A percentile compares a stretch with the other conserved stretches of the same genome.
phyloP scores from a whole-genome alignment of 2,113 vertebrate genomes.

The Brachyistius frenatus region DNA sequence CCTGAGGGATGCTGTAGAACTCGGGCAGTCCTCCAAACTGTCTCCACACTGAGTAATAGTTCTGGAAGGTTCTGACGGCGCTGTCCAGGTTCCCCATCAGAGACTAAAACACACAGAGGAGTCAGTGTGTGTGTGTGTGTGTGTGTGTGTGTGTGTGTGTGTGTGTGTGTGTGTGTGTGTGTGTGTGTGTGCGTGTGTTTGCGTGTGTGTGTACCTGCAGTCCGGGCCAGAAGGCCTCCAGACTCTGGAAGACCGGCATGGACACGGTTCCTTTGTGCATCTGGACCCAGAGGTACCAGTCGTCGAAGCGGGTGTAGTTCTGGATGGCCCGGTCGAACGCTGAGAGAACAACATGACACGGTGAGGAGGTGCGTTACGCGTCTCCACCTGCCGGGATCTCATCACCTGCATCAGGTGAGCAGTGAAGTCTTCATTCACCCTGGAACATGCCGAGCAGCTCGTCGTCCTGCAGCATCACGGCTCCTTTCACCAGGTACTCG shows the following conservation, averaged over 20 bases:
- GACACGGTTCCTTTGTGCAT: constrained; percentile 99
- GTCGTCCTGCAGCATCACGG: constrained; percentile 94
- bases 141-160: too few relatives aligned
- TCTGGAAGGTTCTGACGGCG: constrained; percentile 94
- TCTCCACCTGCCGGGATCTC: too few relatives aligned
- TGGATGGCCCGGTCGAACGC: constrained; percentile 93
- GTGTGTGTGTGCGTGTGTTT: too few relatives aligned
- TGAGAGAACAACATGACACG: constrained; percentile 57
- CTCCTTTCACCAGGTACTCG: constrained; percentile 97
- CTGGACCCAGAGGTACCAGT: constrained; percentile 99
- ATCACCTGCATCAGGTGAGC: too few relatives aligned
- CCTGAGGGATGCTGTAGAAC: constrained; percentile 99
- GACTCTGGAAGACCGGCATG: constrained; percentile 98
- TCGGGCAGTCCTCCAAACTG: constrained; percentile 98
- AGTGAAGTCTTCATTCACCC: constrained; percentile 76
- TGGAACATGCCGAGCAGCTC: constrained; percentile 94
- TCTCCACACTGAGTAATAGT: constrained; percentile 98
- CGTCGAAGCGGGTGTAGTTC: constrained; percentile 98
- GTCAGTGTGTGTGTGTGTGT: not conserved
- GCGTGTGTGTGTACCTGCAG: constrained; percentile 85
- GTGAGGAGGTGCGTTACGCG: too few relatives aligned
- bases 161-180: too few relatives aligned
- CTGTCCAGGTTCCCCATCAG: constrained; percentile 92
- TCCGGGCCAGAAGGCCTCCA: constrained; percentile 98
- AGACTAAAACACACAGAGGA: constrained; percentile 83